These are phyloP conservation scores for Sepioteuthis lessoniana DNA, from an alignment of 2,888 invertebrate genomes.

Conservation along the genomic window DNA sequence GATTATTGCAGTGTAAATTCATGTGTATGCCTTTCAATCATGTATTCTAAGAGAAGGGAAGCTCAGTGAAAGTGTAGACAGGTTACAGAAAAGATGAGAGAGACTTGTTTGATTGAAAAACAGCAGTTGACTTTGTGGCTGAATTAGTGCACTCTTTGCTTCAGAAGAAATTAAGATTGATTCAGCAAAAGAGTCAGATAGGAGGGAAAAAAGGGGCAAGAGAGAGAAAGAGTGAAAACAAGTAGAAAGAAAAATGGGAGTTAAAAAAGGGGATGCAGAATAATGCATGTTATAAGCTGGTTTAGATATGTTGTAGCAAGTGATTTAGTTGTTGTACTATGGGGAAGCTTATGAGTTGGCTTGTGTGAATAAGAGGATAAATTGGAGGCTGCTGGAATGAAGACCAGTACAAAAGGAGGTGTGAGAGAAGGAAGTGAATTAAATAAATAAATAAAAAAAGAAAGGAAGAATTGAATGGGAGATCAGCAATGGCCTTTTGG, in stretches of 20 bases:
- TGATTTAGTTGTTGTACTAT: background rate
- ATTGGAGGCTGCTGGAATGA: background rate
- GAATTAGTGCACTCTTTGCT: background rate
- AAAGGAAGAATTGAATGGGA: background rate
- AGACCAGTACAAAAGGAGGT: background rate
- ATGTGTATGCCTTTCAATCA: background rate
- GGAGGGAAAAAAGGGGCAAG: too few species aligned
- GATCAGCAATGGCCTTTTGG: background rate
- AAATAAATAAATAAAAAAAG: too few species aligned
- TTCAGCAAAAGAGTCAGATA: too few species aligned
- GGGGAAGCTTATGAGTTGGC: background rate
- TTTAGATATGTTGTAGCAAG: background rate
- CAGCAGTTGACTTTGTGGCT: background rate
- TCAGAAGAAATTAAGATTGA: background rate
- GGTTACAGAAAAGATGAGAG: background rate
- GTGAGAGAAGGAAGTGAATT: background rate
- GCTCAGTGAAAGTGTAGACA: background rate
- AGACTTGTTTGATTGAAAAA: background rate
- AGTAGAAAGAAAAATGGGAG: background rate
- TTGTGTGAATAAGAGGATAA: background rate
- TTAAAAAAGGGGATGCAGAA: background rate
- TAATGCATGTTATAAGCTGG: background rate
- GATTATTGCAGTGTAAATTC: too few species aligned
- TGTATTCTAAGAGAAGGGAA: background rate
- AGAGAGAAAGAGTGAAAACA: too few species aligned